Evolutionary conservation across 2,113 vertebrate genomes (phyloP), one percentile per base, ranked within the genome.

Genomic region (Sclerurus mexicanus): DNA sequence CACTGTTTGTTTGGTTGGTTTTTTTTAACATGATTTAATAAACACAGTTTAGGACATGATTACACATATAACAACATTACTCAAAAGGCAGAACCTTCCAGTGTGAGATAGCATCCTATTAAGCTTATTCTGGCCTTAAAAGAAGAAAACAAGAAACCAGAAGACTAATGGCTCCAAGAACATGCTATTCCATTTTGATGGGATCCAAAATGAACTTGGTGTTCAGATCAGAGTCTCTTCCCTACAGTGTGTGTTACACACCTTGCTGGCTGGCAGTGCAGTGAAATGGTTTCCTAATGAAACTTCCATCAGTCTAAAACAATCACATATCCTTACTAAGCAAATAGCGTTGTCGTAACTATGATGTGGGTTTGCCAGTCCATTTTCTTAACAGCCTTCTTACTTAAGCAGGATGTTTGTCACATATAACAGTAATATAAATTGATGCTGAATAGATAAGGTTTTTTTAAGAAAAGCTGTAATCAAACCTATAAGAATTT

Each of bases 341-440:
- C 28, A 89, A 96, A 69, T 91, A 83, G 58, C 24, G 14, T 30
- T 53, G 35, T 73, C 14, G 15, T 87, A 94, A 75, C 80, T 84
- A 58, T 46, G 35, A 47, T 31, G 40, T 77, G 68, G 50, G 42
- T 66, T 84, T 91, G 62, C 56, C 59, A 71, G 66, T 77, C 37
- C 59, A 20, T 93, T 97, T 95, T 88, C 88, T 91, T 81, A 79
- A 78, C 56, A 66, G n/a, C 56, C 37, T 59, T 91, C 62, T 89
- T 93, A 59, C 42, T 85, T 63, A 77, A 74, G 50, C 56, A 95
- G 93, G 64, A 39, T 47, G 42, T 86, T 94, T 95, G 87, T 84
- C 81, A 64, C 82, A 56, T 56, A 9, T 73, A 60, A 46, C 66
- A 80, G 59, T 68, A 78, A 67, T 40, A 73, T 40, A 77, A 93